These are phyloP conservation scores for Brachyptera putata DNA, from an alignment of 2,888 invertebrate species.

Conservation along the genomic window DNA sequence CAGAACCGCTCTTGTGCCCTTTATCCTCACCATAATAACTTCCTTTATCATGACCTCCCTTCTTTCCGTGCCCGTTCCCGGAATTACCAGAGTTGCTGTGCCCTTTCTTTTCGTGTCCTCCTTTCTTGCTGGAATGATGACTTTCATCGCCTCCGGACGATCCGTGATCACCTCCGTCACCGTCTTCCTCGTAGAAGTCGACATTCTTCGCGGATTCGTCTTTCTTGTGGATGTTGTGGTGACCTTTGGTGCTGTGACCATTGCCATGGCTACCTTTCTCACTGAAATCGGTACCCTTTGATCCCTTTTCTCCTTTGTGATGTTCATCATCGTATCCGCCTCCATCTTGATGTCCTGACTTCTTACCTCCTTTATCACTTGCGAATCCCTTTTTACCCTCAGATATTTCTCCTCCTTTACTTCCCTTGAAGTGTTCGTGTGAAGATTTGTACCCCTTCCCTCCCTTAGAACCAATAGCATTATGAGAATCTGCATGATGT, in stretches of 20 bases:
- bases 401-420: constrained; percentile 64
- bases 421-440: constrained; percentile 58
- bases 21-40: constrained; percentile 46
- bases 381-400: constrained; percentile 60
- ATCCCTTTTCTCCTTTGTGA: constrained; percentile 63
- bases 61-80: constrained; percentile 53
- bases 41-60: constrained; percentile 54
- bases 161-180: constrained; percentile 2
- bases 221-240: constrained; percentile 67
- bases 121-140: constrained; percentile 42
- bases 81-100: constrained; percentile 51
- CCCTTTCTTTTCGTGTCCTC: constrained; percentile 55
- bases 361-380: constrained; percentile 58
- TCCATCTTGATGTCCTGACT: constrained; percentile 58
- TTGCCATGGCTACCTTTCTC: constrained; percentile 59
- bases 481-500: constrained; percentile 52
- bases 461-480: constrained; percentile 56
- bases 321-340: constrained; percentile 61
- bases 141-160: constrained; percentile 17
- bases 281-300: constrained; percentile 49
- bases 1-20: constrained; percentile 53
- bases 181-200: constrained; percentile 16
- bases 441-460: constrained; percentile 61
- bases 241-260: constrained; percentile 69
- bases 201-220: constrained; percentile 5